These are phyloP conservation scores for Hipposideros armiger DNA, from an alignment of 2,113 vertebrate species.

Conservation along the genomic window DNA sequence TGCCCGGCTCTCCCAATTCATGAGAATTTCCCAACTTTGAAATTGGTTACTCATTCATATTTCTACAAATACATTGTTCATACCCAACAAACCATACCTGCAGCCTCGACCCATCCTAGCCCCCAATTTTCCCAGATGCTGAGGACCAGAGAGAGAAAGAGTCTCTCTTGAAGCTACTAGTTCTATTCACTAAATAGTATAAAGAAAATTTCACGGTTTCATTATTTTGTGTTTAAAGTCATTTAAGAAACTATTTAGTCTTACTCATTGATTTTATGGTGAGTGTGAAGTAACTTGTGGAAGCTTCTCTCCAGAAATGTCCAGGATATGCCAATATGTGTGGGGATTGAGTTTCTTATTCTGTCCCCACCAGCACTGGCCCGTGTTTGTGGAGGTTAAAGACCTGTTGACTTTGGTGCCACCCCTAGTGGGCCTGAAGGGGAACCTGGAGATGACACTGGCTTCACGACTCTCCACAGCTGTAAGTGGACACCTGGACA, in stretches of 20 bases:
- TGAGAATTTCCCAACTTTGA: not conserved
- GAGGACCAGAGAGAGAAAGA: not conserved
- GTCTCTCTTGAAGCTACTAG: not conserved
- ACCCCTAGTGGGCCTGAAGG: constrained; percentile 96
- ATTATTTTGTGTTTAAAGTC: not conserved
- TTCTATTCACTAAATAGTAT: not conserved
- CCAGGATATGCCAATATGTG: too few relatives aligned
- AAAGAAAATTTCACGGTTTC: not conserved
- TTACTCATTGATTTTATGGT: not conserved
- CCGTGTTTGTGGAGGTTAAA: constrained; percentile 92
- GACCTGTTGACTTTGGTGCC: constrained; percentile 96
- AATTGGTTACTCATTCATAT: not conserved
- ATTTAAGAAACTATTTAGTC: not conserved
- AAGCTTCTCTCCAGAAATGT: not conserved
- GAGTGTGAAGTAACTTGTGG: not conserved
- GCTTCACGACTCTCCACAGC: constrained; percentile 97
- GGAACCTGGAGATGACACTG: constrained; percentile 98
- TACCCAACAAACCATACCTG: not conserved
- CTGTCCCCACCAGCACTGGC: constrained; percentile 92
- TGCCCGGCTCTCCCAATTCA: not conserved
- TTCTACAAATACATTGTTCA: not conserved
- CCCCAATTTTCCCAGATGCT: not conserved
- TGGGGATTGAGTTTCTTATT: constrained; percentile 32
- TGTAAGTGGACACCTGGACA: constrained; percentile 85
- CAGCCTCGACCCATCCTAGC: not conserved